Percentiles rank a stretch among this genome's conserved stretches.
Conservation (phyloP, 2,888 invertebrate species). For the Synanthedon andrenaeformis region DNA sequence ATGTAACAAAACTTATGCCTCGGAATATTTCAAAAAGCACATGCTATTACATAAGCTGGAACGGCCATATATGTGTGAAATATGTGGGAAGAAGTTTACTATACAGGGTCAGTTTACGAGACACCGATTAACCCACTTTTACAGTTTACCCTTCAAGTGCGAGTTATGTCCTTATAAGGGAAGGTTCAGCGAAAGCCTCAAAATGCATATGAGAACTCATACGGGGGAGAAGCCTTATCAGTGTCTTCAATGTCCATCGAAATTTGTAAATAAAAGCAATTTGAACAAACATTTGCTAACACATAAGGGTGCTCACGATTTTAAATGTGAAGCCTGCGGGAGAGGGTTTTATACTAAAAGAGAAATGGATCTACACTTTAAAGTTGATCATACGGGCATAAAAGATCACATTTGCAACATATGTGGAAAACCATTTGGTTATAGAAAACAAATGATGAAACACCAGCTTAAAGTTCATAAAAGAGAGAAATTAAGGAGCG, state of each 20-base stretch:
- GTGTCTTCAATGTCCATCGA: constrained; percentile 43
- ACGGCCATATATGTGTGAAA: constrained; percentile 42
- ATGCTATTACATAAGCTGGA: constrained; percentile 30
- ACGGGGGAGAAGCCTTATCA: constrained; percentile 57
- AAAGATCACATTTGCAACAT: constrained; percentile 49
- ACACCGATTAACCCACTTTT: constrained; percentile 49
- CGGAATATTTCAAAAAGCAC: constrained; percentile 42
- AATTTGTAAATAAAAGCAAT: constrained; percentile 54
- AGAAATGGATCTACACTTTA: constrained; percentile 43
- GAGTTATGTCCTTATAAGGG: constrained; percentile 50
- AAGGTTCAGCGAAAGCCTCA: constrained; percentile 44
- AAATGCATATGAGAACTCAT: constrained; percentile 56
- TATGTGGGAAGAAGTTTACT: constrained; percentile 50
- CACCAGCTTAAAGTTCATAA: constrained; percentile 57
- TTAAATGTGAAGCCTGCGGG: constrained; percentile 45
- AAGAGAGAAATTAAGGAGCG: constrained; percentile 42
- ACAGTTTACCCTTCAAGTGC: constrained; percentile 46
- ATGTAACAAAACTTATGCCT: constrained; percentile 40
- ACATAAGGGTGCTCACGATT: constrained; percentile 38
- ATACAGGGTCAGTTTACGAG: constrained; percentile 36
- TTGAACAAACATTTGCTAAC: constrained; percentile 46
- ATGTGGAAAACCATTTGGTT: constrained; percentile 55
- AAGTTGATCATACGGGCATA: constrained; percentile 49
- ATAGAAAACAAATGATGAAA: constrained; percentile 57
- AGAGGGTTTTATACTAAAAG: constrained; percentile 45